Evolutionary conservation across 2,113 vertebrate genomes (phyloP).

Genomic region (Perca flavescens): DNA sequence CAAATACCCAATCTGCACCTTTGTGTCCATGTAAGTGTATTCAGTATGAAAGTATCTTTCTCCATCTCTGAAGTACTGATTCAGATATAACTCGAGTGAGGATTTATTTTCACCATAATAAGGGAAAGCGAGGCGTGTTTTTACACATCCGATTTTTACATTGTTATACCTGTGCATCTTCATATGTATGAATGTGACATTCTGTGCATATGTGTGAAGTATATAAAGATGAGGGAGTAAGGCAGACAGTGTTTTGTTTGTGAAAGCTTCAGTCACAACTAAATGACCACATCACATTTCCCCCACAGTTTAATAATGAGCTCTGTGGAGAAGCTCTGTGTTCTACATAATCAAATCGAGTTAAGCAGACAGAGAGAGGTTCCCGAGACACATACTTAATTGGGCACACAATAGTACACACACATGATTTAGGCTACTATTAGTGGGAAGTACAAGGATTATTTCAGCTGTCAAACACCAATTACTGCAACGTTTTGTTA

Average conservation of each 20-base stretch:
- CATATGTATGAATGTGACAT: neutral
- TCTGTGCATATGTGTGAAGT: neutral
- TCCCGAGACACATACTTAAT: neutral
- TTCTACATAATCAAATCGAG: constrained; percentile 51
- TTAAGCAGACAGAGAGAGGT: constrained; percentile 21
- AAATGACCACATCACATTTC: constrained; percentile 9
- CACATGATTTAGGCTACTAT: neutral
- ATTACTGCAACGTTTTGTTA: constrained; percentile 15
- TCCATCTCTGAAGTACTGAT: constrained; percentile 47
- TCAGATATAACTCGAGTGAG: constrained; percentile 35
- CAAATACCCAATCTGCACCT: neutral
- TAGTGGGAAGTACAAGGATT: neutral
- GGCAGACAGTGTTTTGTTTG: constrained; percentile 4
- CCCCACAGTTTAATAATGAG: constrained; percentile 48
- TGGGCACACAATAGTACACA: neutral
- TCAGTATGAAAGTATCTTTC: constrained; percentile 7
- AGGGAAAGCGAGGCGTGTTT: neutral
- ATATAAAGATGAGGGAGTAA: neutral
- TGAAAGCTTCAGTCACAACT: constrained; percentile 6
- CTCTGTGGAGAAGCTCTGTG: constrained; percentile 36
- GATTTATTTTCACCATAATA: constrained; percentile 34
- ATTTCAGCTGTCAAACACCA: constrained; percentile 33
- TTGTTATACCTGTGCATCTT: neutral
- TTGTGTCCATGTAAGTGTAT: neutral
- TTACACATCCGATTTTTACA: neutral